These are phyloP conservation scores for Onychostruthus taczanowskii DNA, from an alignment of 2,113 vertebrate species.

Conservation along the genomic window DNA sequence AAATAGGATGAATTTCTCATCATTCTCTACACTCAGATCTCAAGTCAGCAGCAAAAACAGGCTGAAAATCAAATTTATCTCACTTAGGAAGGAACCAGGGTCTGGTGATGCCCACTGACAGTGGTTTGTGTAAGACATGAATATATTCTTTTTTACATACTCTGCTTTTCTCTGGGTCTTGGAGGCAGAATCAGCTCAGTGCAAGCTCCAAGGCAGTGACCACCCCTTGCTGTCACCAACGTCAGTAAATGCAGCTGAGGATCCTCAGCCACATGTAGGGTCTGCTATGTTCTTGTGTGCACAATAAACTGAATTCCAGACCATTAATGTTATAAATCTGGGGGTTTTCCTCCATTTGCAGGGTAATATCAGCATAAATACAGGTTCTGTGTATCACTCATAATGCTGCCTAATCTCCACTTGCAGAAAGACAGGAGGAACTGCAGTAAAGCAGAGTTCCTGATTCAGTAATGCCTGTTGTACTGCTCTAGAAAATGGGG, in stretches of 20 bases:
- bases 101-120: neutral
- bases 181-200: neutral
- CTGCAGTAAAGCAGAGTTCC: neutral
- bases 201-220: neutral
- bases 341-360: neutral
- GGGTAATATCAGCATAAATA: neutral
- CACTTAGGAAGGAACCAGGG: neutral
- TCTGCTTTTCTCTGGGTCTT: neutral
- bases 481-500: neutral
- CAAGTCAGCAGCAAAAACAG: neutral
- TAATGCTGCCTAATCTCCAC: neutral
- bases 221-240: neutral
- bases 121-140: neutral
- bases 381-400: neutral
- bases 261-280: neutral
- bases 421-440: neutral
- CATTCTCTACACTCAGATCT: neutral
- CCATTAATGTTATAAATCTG: neutral
- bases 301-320: neutral
- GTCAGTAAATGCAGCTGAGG: neutral
- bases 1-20: neutral
- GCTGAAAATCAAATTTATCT: neutral
- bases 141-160: neutral
- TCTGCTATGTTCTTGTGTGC: neutral
- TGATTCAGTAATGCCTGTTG: neutral